Evolutionary conservation across 2,888 invertebrate genomes (phyloP).

Genomic region (Rotaria magnacalcarata): DNA sequence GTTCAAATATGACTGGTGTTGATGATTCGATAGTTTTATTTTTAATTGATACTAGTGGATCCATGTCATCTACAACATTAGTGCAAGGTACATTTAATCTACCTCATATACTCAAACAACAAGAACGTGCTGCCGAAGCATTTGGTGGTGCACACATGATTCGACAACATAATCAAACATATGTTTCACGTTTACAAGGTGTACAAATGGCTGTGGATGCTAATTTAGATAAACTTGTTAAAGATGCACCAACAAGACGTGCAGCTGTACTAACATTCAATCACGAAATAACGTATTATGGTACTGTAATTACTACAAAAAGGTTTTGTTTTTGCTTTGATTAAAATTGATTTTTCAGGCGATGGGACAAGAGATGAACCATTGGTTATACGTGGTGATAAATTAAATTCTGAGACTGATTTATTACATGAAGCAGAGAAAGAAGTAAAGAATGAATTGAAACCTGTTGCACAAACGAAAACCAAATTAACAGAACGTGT

Average conservation of each 20-base stretch:
- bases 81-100: constrained; percentile 48
- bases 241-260: constrained; percentile 53
- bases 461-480: constrained; percentile 35
- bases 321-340: neutral
- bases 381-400: constrained; percentile 2
- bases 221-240: constrained; percentile 54
- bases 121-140: neutral
- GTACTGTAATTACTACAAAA: neutral
- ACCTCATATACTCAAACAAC: neutral
- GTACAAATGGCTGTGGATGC: constrained; percentile 57
- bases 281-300: constrained; percentile 51
- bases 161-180: neutral
- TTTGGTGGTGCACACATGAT: neutral
- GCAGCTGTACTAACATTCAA: constrained; percentile 55
- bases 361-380: neutral
- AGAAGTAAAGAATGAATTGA: constrained; percentile 37
- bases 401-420: constrained; percentile 30
- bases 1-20: constrained; percentile 2
- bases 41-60: constrained; percentile 57
- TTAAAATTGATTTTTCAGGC: neutral
- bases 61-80: constrained; percentile 57
- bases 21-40: constrained; percentile 48
- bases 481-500: constrained; percentile 33
- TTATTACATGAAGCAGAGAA: constrained; percentile 2
- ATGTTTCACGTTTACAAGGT: constrained; percentile 50